phyloP scores from a whole-genome alignment of 1,140 invertebrate species.

The Pachyrhynchus sulphureomaculatus region DNA sequence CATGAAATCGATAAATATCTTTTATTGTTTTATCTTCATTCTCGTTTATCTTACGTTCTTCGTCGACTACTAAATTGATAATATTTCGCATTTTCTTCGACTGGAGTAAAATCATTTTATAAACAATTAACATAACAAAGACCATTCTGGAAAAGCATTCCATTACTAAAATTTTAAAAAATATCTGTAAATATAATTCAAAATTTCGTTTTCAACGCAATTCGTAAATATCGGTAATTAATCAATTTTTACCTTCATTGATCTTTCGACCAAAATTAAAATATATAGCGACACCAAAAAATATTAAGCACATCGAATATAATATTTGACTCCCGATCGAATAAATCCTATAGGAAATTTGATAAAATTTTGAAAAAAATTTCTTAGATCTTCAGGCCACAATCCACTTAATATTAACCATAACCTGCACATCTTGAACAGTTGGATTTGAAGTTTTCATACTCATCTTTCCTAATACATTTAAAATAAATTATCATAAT shows the following conservation, averaged over 20 bases:
- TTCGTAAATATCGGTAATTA: background rate
- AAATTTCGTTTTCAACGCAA: background rate
- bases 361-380: background rate
- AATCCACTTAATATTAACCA: background rate
- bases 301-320: background rate
- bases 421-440: background rate
- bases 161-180: background rate
- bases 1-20: background rate
- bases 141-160: background rate
- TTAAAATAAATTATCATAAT: too few relatives aligned
- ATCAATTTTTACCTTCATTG: too few relatives aligned
- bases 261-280: too few relatives aligned
- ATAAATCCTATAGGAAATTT: background rate
- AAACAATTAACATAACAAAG: background rate
- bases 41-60: background rate
- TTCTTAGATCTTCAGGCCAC: background rate
- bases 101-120: background rate
- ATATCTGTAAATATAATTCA: background rate
- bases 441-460: too few relatives aligned
- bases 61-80: background rate
- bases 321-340: background rate
- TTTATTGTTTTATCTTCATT: background rate
- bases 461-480: too few relatives aligned
- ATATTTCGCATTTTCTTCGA: background rate
- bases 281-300: background rate